Base-by-base conservation (phyloP, 2,797 vertebrate genomes). In the Arctocebus calabarensis region DNA sequence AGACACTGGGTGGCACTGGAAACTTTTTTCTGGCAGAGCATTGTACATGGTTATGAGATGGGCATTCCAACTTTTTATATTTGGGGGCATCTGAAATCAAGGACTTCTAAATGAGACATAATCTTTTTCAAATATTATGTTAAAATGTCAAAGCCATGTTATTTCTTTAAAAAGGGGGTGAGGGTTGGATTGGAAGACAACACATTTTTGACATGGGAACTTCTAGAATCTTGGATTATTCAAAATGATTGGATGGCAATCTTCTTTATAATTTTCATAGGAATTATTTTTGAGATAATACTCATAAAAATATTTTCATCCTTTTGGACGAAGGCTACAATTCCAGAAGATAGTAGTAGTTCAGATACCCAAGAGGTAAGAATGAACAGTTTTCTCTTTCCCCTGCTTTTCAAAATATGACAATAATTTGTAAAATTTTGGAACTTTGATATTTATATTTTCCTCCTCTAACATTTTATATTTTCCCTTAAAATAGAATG, bases 161-260 rank as follows among this genome's bases (percentile, higher is more conserved):
- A 48, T 86, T 95, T 95, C 37, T 82, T 93, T 64, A 94, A 93
- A 75, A 93, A 75, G n/a, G 37, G 34, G 14, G 1, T 77, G 22
- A 68, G 2, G 19, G 48, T 3, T 86, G 9, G 37, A n/a, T 59
- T 87, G 37, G 94, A 93, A 79, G 59, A 91, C 34, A 45, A 79
- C 45, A 32, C 29, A 78, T 45, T 94, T 94, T 90, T 55, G 12
- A 59, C 66, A 16, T 79, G 88, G 87, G 87, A 97, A 3, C 23
- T 88, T 93, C 34, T 95, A 32, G 77, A 94, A 17, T 86, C 84
- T 64, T 95, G 91, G 91, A 45, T 68, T 57, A 93, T 81, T 92
- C 91, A 95, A 94, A 95, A 96, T 95, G 27, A 93, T 20, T 97
- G 97, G 97, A 77, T 88, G 23, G n/a, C 64, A 61, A 79, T 93